Conservation (phyloP, 2,113 vertebrate species). For the Crotalus helleri region DNA sequence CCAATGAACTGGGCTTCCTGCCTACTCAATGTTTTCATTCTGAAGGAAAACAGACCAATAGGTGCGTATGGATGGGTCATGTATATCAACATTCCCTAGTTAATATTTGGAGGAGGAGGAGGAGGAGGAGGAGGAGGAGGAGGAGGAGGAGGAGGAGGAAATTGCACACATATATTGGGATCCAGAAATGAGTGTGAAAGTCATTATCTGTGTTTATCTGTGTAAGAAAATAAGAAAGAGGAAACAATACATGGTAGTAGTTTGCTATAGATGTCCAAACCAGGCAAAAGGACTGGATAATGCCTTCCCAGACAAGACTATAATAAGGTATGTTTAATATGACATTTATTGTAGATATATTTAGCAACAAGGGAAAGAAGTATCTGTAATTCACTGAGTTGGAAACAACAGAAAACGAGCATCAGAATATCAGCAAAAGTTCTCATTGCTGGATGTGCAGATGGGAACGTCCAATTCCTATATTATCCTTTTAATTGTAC, state of each 20-base stretch:
- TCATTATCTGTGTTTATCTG: neutral
- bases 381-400: neutral
- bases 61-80: neutral
- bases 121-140: neutral
- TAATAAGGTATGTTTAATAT: neutral
- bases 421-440: rapidly evolving
- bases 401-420: rapidly evolving
- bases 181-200: neutral
- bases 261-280: neutral
- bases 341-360: rapidly evolving
- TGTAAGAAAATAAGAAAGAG: neutral
- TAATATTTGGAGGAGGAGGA: neutral
- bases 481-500: neutral
- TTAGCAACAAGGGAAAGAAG: neutral
- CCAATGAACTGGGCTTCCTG: neutral
- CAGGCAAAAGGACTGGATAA: neutral
- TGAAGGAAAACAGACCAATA: neutral
- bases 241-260: neutral
- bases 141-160: neutral
- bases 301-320: neutral
- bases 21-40: neutral
- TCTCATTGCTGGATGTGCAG: rapidly evolving
- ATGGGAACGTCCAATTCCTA: neutral
- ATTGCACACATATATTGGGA: neutral
- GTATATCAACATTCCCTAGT: neutral